phyloP scores from a whole-genome alignment of 2,113 vertebrate genomes.

The Acrocephalus arundinaceus region DNA sequence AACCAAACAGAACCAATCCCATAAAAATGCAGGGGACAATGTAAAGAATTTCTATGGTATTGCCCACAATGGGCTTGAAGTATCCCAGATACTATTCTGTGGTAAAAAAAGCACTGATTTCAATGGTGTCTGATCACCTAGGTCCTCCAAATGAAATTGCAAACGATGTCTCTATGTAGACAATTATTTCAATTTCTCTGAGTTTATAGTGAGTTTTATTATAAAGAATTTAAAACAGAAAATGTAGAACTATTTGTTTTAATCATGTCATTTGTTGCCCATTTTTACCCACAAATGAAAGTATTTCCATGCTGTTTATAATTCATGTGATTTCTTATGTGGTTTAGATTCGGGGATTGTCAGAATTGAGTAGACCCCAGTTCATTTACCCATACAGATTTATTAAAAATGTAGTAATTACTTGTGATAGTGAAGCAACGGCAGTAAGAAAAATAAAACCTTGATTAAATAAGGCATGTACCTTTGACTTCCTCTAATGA shows the following conservation, averaged over 20 bases:
- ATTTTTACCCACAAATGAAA: neutral
- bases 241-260: neutral
- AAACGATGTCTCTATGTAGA: neutral
- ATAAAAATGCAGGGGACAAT: neutral
- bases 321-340: neutral
- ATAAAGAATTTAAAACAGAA: neutral
- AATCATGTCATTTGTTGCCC: neutral
- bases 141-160: neutral
- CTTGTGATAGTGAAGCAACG: neutral
- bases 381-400: neutral
- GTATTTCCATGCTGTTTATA: neutral
- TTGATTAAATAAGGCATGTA: neutral
- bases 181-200: neutral
- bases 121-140: neutral
- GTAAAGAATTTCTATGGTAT: neutral
- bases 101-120: neutral
- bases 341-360: neutral
- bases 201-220: neutral
- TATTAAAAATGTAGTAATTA: neutral
- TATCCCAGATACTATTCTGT: neutral
- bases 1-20: neutral
- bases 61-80: neutral
- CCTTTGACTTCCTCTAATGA: neutral
- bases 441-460: neutral
- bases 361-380: neutral